Conservation (phyloP, 2,888 invertebrate species). For the Trypoxylon attenuatum region DNA sequence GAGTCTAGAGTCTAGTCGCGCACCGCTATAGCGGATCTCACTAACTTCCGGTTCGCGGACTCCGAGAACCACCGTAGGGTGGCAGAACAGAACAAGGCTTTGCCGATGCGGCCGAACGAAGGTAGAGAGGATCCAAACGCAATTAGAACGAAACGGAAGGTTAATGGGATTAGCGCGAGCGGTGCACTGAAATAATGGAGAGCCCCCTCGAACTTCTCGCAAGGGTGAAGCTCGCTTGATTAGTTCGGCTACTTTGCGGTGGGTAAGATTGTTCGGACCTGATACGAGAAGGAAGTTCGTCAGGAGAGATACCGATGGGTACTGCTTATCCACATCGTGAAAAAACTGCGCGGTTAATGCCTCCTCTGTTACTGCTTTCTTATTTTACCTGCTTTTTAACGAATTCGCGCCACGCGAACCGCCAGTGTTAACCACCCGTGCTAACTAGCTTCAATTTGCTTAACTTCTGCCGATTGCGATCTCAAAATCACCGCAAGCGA, state of each 20-base stretch:
- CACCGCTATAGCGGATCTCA: conserved; percentile 42
- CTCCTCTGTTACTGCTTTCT: too few species aligned
- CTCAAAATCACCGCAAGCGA: neutral
- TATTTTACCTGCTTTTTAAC: too few species aligned
- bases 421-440: too few species aligned
- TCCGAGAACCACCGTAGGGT: conserved; percentile 11
- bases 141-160: conserved; percentile 59
- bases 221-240: neutral
- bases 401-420: too few species aligned
- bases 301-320: too few species aligned
- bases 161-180: conserved; percentile 63
- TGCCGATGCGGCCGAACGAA: neutral
- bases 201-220: neutral
- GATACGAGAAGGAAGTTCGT: too few species aligned
- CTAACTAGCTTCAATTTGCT: too few species aligned
- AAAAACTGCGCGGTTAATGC: too few species aligned
- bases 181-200: conserved; percentile 1
- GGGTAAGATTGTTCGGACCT: neutral
- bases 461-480: neutral
- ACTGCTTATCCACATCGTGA: too few species aligned
- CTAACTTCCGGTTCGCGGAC: too few species aligned
- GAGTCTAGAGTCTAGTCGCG: conserved; percentile 8
- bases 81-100: conserved; percentile 5
- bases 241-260: neutral
- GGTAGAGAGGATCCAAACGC: conserved; percentile 10